Evolutionary conservation across 2,888 invertebrate genomes (phyloP).

Genomic region (Tromatobia lineatoria): DNA sequence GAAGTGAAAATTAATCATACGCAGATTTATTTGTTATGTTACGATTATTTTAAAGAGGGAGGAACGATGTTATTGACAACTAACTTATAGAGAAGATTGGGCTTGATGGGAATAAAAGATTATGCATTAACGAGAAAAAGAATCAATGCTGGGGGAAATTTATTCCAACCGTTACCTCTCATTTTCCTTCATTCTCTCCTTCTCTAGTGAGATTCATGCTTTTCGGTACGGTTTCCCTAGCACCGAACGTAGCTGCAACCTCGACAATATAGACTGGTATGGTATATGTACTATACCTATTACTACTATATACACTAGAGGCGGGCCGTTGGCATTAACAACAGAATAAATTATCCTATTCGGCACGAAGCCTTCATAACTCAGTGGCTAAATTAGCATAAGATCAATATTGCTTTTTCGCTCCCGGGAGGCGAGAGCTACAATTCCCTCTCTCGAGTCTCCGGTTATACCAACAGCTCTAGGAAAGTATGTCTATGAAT

Average conservation of each 20-base stretch:
- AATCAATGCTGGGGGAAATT: constrained; percentile 28
- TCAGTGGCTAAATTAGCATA: constrained; percentile 80
- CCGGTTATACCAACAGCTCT: constrained; percentile 12
- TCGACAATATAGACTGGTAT: constrained; percentile 6
- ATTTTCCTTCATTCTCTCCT: constrained; percentile 6
- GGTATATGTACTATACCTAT: constrained; percentile 16
- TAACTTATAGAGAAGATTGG: constrained; percentile 33
- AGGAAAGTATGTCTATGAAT: constrained; percentile 9
- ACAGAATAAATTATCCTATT: constrained; percentile 80
- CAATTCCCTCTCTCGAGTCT: constrained; percentile 2
- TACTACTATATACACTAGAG: constrained; percentile 23
- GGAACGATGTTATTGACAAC: constrained; percentile 35
- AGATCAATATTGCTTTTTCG: constrained; percentile 81
- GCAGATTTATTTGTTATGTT: not conserved
- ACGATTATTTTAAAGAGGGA: not conserved
- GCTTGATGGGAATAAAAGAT: not conserved
- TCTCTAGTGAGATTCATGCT: constrained; percentile 17
- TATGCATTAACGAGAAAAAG: constrained; percentile 37
- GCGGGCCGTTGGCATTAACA: constrained; percentile 75
- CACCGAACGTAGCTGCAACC: not conserved
- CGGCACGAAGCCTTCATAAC: constrained; percentile 81
- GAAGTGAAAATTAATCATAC: not conserved
- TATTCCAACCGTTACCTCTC: constrained; percentile 35
- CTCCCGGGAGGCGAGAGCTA: constrained; percentile 42
- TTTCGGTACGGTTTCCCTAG: constrained; percentile 38